Base-by-base conservation (phyloP, 2,888 invertebrate species). In the Drosophila kambysellisi region DNA sequence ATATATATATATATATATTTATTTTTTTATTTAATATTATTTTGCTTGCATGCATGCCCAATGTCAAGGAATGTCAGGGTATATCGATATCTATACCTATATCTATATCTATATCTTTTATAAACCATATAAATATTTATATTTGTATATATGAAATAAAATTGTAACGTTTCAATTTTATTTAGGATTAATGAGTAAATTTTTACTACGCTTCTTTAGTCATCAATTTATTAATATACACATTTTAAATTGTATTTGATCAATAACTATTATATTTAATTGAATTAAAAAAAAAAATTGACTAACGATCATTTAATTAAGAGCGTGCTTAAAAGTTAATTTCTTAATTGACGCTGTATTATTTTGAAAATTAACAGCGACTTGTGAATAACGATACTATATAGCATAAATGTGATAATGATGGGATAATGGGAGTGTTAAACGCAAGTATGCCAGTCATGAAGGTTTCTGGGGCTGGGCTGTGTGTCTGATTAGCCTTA, bases 281-380 rank as follows among this genome's bases (percentile, higher is more conserved):
- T 84, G 37, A 32, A 59, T 64, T 73, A 63, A 29, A 57, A 62
- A 56, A 66, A 76, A 58, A 62, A 52, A 48, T 68, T 61, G 46
- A 37, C 43, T 9, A 60, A 63, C 67, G 72, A 70, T 70, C 54
- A 76, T 86, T 72, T 61, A 68, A 78, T 73, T 70, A 76, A 67
- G 61, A 52, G 8, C 57, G 53, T 67, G 54, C 50, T 58, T 41
- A 37, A 53, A 74, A 53, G 61, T 51, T 67, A 67, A 82, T 88
- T 74, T 57, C 32, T 37, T 68, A 86, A 77, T 82, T 82, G 70
- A 32, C 6, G 46, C 29, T 11, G 25, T 25, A 30, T 46, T 35
- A 64, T 39, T 43, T 37, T 25, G 8, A 63, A 51, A 51, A 50
- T 15, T 53, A 39, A 64, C 54, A 30, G 63, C 59, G 61, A 58